Evolutionary conservation across 2,797 vertebrate species (phyloP), one percentile per base, ranked within the genome.

Genomic region (Microcaecilia unicolor): DNA sequence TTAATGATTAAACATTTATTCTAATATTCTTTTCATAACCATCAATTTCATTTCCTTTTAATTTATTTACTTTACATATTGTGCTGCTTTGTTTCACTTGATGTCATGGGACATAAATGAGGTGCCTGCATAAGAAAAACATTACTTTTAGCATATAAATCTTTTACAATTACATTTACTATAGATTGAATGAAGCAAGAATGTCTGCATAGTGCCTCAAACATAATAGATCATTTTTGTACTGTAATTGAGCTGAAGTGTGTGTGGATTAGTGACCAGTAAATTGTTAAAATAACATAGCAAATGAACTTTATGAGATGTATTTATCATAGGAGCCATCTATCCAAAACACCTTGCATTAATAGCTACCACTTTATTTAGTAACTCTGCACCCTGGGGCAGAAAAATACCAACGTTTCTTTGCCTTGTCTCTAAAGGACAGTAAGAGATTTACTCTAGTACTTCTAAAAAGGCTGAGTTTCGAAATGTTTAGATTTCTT

Each of bases 201-300:
- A 39, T 1, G 41, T 17, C 8, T 16, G 15, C 45, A 9, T 3
- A 32, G 25, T 44, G 41, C 41, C 53, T 25, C 3, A 44, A 39
- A 15, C 5, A n/a, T 26, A 28, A 54, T 28, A 28, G 14, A 32
- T n/a, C 46, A 6, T 2, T 9, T 20, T 47, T 56, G 18, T 21
- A 6, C 28, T 51, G 22, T 35, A 21, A 59, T 58, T 32, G 39
- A 41, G 30, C 13, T 41, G 37, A 45, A 36, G 39, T 27, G 6
- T 3, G 4, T 23, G 40, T 15, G 6, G n/a, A n/a, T 18, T 19
- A 4, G 8, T 34, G 2, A 8, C 35, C 29, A 47, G 46, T 55
- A 46, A 33, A 22, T 8, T 34, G 19, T 14, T 44, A 44, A 63
- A 61, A 32, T 13, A 44, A 6, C 7, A 11, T 40, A 15, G 38